Evolutionary conservation across 2,113 vertebrate genomes (phyloP).

Genomic region (Vulpes lagopus): DNA sequence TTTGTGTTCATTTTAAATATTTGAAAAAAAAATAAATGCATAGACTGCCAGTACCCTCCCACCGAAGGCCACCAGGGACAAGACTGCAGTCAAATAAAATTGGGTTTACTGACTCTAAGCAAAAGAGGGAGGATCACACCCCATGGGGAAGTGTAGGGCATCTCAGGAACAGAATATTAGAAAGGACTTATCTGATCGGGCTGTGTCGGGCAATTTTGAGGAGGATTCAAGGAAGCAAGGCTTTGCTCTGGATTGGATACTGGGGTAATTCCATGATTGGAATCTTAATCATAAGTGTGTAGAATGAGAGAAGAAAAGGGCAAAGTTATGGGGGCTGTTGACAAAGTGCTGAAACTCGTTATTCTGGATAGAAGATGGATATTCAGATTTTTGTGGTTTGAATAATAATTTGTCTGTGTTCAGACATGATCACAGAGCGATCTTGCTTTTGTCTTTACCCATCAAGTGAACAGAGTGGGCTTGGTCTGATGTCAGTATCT

Average conservation of each 20-base stretch:
- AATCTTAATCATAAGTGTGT: neutral
- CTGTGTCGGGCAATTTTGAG: neutral
- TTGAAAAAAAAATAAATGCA: neutral
- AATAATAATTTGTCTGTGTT: neutral
- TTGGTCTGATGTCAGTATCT: neutral
- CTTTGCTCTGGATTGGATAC: neutral
- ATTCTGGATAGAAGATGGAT: neutral
- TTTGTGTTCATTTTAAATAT: neutral
- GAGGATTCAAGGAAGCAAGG: neutral
- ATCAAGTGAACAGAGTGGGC: neutral
- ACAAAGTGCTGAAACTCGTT: neutral
- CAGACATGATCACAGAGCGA: neutral
- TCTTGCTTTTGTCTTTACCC: neutral
- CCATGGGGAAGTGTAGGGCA: neutral
- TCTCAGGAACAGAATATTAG: neutral
- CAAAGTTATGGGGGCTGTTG: neutral
- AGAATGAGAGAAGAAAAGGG: neutral
- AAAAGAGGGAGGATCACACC: neutral
- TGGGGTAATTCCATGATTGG: neutral
- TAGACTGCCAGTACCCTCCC: neutral
- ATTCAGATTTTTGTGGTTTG: neutral
- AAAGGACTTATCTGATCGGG: neutral
- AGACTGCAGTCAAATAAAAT: neutral
- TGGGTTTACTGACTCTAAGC: neutral
- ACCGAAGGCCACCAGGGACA: neutral